Percentiles rank a stretch among this genome's conserved stretches.
Conservation (phyloP, 1,140 invertebrate genomes). For the Aphelenchoides besseyi region DNA sequence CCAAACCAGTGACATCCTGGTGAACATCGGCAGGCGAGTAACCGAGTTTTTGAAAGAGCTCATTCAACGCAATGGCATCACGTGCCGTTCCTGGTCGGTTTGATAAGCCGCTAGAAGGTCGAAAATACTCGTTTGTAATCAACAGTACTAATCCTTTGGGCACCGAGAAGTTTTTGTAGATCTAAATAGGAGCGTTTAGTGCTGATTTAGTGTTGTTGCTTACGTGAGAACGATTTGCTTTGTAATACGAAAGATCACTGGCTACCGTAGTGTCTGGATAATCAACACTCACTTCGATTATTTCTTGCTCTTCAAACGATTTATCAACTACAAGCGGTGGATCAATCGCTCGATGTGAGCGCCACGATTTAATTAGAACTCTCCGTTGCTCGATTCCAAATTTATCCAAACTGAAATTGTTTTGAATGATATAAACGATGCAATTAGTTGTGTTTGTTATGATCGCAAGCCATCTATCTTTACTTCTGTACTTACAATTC, state of each 20-base stretch:
- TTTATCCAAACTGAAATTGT: neutral
- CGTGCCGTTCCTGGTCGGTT: conserved; percentile 29
- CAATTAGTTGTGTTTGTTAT: neutral
- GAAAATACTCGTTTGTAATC: conserved; percentile 33
- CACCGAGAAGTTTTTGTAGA: conserved; percentile 32
- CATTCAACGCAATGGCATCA: conserved; percentile 24
- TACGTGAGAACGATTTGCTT: neutral
- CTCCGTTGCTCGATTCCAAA: neutral
- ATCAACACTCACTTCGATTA: neutral
- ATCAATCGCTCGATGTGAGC: neutral
- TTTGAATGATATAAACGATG: neutral
- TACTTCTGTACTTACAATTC: neutral
- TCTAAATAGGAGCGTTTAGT: conserved; percentile 23
- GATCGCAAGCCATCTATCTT: neutral
- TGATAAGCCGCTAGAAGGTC: neutral
- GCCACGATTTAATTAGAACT: too few species aligned
- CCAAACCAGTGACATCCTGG: conserved; percentile 31
- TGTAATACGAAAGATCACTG: neutral
- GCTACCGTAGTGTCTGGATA: neutral
- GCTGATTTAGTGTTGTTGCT: neutral
- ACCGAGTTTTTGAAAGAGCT: conserved; percentile 26
- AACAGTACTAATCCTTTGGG: conserved; percentile 37
- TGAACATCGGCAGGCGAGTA: conserved; percentile 20
- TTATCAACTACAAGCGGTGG: neutral
- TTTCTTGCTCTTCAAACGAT: neutral